Percentiles rank a stretch among this genome's conserved stretches.
Evolutionary conservation across 2,113 vertebrate genomes (phyloP).

Genomic region (Toxostoma redivivum): DNA sequence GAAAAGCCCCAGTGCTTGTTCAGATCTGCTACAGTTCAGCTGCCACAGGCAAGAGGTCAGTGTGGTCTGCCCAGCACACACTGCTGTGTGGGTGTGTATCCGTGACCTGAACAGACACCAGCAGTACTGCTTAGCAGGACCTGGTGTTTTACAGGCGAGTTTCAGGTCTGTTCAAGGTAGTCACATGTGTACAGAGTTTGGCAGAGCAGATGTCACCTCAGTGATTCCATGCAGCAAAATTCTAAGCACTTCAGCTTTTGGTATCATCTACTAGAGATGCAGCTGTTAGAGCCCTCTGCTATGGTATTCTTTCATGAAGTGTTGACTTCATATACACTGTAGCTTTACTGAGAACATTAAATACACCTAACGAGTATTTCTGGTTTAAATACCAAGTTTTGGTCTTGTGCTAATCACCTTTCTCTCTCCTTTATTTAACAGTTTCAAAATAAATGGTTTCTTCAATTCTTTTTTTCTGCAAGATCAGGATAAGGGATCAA

Average conservation of each 20-base stretch:
- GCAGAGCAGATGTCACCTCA: not conserved
- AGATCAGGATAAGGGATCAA: not conserved
- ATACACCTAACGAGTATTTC: not conserved
- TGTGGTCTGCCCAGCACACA: rapidly evolving
- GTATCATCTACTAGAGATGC: not conserved
- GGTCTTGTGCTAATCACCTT: not conserved
- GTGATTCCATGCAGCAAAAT: not conserved
- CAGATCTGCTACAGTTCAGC: not conserved
- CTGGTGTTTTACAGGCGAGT: rapidly evolving
- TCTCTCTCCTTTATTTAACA: not conserved
- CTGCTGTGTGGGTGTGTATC: rapidly evolving
- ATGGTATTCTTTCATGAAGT: not conserved
- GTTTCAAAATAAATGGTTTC: not conserved
- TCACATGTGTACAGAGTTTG: not conserved
- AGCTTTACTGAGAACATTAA: not conserved
- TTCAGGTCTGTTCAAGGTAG: not conserved
- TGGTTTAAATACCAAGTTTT: not conserved
- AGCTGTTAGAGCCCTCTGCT: not conserved
- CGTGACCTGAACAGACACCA: rapidly evolving
- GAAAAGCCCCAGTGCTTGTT: not conserved
- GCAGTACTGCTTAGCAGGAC: not conserved
- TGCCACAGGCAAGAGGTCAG: not conserved
- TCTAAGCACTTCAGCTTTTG: not conserved
- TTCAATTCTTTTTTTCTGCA: not conserved
- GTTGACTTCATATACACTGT: not conserved